Evolutionary conservation across 1,140 invertebrate species (phyloP).

Genomic region (Zaprionus nigranus): DNA sequence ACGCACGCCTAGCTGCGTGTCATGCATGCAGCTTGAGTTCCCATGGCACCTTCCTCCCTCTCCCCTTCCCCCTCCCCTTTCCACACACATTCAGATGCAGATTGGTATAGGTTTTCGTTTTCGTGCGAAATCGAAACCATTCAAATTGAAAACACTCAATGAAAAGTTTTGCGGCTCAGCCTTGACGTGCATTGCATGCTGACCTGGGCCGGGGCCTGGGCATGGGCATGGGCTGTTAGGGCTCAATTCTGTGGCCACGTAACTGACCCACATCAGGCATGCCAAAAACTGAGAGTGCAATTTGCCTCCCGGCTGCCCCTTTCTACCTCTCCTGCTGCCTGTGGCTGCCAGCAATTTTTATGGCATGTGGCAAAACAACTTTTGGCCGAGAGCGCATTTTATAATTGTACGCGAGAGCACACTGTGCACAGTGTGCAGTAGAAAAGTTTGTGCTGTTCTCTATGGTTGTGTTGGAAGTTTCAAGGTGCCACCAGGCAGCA

Average conservation of each 20-base stretch:
- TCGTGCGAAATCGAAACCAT: slow-evolving; percentile 78
- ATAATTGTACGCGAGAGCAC: slow-evolving; percentile 66
- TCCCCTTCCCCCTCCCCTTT: not conserved
- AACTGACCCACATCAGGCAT: slow-evolving; percentile 72
- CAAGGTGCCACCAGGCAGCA: slow-evolving; percentile 58
- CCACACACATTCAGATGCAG: not conserved
- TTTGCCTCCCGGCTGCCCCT: not conserved
- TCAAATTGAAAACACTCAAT: slow-evolving; percentile 76
- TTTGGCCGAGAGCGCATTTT: slow-evolving; percentile 59
- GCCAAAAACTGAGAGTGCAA: slow-evolving; percentile 16
- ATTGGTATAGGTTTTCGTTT: slow-evolving; percentile 22
- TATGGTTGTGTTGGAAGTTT: slow-evolving; percentile 46
- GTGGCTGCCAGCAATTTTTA: slow-evolving; percentile 59
- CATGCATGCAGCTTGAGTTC: not conserved
- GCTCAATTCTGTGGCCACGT: slow-evolving; percentile 47
- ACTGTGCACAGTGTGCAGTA: slow-evolving; percentile 22
- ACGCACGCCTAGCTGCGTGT: not conserved
- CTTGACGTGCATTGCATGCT: slow-evolving; percentile 73
- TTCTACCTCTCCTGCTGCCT: too few relatives aligned
- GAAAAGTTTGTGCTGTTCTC: slow-evolving; percentile 42
- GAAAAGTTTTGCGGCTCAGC: slow-evolving; percentile 69
- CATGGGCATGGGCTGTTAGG: not conserved
- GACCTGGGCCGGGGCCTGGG: slow-evolving; percentile 16
- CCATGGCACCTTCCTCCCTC: not conserved
- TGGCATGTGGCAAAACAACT: slow-evolving; percentile 56